Evolutionary conservation across 2,797 vertebrate species (phyloP).

Genomic region (Anguilla pacifica): DNA sequence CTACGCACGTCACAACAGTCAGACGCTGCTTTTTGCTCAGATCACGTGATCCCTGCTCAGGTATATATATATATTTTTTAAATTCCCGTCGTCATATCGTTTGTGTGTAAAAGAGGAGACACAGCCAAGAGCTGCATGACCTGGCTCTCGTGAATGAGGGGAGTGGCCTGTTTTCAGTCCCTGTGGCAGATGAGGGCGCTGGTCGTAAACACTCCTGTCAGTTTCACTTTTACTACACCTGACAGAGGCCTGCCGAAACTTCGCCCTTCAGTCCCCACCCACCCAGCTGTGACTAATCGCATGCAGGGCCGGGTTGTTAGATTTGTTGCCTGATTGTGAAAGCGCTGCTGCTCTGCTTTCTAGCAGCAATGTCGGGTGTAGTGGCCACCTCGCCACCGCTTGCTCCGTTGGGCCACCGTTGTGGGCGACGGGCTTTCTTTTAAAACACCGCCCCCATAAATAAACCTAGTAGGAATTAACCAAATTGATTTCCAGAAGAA

Average conservation of each 20-base stretch:
- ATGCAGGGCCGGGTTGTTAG: background rate
- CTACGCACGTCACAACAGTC: background rate
- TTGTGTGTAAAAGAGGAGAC: background rate
- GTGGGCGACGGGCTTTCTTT: conserved; percentile 6
- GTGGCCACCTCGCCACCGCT: conserved; percentile 23
- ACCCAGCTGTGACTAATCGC: conserved; percentile 14
- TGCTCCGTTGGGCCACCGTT: conserved; percentile 20
- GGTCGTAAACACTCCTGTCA: background rate
- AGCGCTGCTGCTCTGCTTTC: background rate
- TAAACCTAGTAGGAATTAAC: conserved; percentile 50
- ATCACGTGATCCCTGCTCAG: background rate
- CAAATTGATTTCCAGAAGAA: conserved; percentile 61
- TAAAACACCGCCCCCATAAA: conserved; percentile 43
- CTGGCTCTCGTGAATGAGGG: background rate
- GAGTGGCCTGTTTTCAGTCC: background rate
- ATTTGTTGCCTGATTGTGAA: background rate
- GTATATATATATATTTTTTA: too few relatives aligned
- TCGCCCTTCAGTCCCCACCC: background rate
- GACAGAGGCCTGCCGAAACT: background rate
- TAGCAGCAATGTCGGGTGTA: background rate
- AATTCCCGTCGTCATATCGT: background rate
- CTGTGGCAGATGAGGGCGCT: background rate
- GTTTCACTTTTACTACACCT: background rate
- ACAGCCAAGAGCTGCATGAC: background rate
- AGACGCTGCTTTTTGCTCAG: background rate